Percentiles rank a stretch among this genome's conserved stretches.
Evolutionary conservation across 2,113 vertebrate genomes (phyloP).

Genomic region (Lampris incognitus): DNA sequence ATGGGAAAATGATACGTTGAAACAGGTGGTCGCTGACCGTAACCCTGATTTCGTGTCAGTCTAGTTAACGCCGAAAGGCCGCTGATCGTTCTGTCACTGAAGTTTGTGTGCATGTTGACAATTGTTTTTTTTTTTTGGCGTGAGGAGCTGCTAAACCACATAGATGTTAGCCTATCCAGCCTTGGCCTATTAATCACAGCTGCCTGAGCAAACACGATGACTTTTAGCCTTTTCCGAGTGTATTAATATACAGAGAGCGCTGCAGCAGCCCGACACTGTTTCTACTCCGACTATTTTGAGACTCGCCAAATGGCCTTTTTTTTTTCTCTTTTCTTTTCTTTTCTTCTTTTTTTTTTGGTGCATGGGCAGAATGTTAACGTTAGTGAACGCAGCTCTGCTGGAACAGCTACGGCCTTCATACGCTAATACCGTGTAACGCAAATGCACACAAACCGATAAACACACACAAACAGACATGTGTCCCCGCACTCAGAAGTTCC

Average conservation of each 20-base stretch:
- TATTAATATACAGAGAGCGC: slow-evolving; percentile 74
- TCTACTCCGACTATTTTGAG: slow-evolving; percentile 65
- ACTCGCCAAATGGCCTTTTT: slow-evolving; percentile 5
- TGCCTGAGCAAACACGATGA: slow-evolving; percentile 74
- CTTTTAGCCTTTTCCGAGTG: slow-evolving; percentile 71
- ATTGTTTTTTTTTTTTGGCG: not conserved
- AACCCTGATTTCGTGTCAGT: not conserved
- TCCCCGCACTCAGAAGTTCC: too few species aligned
- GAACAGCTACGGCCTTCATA: too few species aligned
- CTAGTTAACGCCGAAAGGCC: not conserved
- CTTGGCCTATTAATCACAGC: slow-evolving; percentile 69
- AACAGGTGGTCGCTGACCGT: not conserved
- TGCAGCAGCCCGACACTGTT: slow-evolving; percentile 62
- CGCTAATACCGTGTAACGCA: too few species aligned
- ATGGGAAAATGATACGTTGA: too few species aligned
- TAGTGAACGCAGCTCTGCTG: not conserved
- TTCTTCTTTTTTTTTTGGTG: not conserved
- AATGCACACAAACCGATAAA: too few species aligned
- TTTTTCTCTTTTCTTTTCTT: slow-evolving; percentile 3
- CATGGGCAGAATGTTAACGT: not conserved
- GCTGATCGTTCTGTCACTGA: not conserved
- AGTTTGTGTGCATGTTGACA: slow-evolving; percentile 3
- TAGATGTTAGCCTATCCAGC: slow-evolving; percentile 40
- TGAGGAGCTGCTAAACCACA: slow-evolving; percentile 69
- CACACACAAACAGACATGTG: too few species aligned